Evolutionary conservation across 2,797 vertebrate genomes (phyloP).

Genomic region (Sitta carolinensis): DNA sequence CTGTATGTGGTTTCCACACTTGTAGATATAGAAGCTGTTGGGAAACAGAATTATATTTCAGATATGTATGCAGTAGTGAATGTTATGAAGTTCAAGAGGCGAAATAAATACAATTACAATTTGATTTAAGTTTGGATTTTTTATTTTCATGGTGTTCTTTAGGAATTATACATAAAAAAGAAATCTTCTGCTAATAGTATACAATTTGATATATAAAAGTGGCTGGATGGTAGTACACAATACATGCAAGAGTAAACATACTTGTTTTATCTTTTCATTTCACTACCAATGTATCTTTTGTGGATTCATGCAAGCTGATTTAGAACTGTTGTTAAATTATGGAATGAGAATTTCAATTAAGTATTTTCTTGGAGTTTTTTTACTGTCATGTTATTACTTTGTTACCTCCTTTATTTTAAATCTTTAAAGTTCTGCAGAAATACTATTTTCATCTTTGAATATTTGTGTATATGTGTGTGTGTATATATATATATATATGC

Average conservation of each 20-base stretch:
- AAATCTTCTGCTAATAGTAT: background rate
- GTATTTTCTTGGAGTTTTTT: background rate
- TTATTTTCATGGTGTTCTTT: conserved; percentile 11
- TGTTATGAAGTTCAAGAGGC: background rate
- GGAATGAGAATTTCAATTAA: background rate
- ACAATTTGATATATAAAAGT: conserved; percentile 2
- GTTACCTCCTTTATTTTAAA: background rate
- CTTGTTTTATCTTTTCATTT: background rate
- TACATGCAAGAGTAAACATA: background rate
- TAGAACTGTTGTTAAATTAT: background rate
- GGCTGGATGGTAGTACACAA: background rate
- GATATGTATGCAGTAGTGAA: background rate
- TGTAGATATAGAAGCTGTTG: background rate
- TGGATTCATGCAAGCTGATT: background rate
- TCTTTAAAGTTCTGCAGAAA: background rate
- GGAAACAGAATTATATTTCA: conserved; percentile 15
- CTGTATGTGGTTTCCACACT: background rate
- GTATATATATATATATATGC: background rate
- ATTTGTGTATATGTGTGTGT: background rate
- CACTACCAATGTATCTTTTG: background rate
- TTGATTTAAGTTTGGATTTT: conserved; percentile 16
- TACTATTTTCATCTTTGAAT: background rate
- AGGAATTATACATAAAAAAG: background rate
- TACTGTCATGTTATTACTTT: background rate
- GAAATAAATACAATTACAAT: background rate